Conservation (phyloP, 2,888 invertebrate genomes). For the Eubasilissa splendida region DNA sequence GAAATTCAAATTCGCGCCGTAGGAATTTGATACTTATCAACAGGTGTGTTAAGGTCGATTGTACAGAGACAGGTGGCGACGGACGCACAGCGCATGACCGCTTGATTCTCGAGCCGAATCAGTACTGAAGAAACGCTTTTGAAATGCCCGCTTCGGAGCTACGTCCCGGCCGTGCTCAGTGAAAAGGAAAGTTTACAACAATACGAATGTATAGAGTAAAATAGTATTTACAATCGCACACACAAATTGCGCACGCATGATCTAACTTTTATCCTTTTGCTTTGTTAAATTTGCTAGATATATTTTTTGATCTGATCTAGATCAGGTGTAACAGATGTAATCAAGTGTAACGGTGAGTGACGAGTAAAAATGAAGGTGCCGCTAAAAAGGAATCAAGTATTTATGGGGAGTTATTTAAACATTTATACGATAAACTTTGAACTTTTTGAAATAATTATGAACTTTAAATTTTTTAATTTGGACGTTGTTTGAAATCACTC, state of each 20-base stretch:
- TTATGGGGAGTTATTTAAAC: background rate
- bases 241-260: background rate
- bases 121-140: constrained; percentile 26
- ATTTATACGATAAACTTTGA: background rate
- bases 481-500: background rate
- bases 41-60: constrained; percentile 51
- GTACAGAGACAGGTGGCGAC: background rate
- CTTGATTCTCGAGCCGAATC: constrained; percentile 20
- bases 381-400: background rate
- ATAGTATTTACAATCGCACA: background rate
- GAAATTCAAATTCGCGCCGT: constrained; percentile 55
- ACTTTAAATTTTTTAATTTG: background rate
- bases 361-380: constrained; percentile 21
- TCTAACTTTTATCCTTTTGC: background rate
- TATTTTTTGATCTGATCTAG: background rate
- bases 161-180: background rate
- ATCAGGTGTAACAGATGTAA: constrained; percentile 41
- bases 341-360: constrained; percentile 41
- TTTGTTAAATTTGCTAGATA: background rate
- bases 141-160: constrained; percentile 27
- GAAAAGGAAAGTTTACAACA: background rate
- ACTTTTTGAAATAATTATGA: background rate
- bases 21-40: constrained; percentile 55
- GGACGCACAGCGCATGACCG: constrained; percentile 10
- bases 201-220: background rate